Evolutionary conservation across 2,113 vertebrate species (phyloP).

Genomic region (Charadrius vociferus): DNA sequence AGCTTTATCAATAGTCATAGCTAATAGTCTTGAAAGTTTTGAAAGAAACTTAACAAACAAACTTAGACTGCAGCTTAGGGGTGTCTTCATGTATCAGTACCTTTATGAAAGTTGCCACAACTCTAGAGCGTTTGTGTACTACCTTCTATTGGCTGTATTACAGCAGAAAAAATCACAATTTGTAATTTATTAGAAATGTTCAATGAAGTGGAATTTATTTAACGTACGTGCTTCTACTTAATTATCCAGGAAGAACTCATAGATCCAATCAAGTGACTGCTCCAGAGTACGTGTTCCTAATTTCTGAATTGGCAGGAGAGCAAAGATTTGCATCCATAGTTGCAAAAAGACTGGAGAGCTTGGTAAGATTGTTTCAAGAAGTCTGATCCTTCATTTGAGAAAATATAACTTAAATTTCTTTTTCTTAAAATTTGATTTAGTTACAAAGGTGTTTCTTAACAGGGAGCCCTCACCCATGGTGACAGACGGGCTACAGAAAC

Average conservation of each 20-base stretch:
- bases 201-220: background rate
- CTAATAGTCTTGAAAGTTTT: background rate
- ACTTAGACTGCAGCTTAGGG: background rate
- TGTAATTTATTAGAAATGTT: background rate
- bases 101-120: background rate
- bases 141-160: background rate
- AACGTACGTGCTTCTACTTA: background rate
- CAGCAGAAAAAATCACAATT: background rate
- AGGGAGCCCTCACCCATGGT: slow-evolving; percentile 97
- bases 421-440: background rate
- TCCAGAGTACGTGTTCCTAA: slow-evolving; percentile 97
- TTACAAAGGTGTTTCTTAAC: slow-evolving; percentile 21
- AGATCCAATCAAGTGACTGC: slow-evolving; percentile 98
- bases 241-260: slow-evolving; percentile 90
- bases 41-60: background rate
- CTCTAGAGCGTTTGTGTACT: background rate
- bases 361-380: slow-evolving; percentile 79
- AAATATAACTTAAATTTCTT: background rate
- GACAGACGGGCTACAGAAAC: slow-evolving; percentile 97
- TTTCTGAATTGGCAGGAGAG: slow-evolving; percentile 96
- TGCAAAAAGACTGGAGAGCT: slow-evolving; percentile 96
- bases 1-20: background rate
- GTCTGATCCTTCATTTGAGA: background rate
- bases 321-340: slow-evolving; percentile 98
- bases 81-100: too few species aligned